These are phyloP conservation scores for Tenthredo mesomela DNA, from an alignment of 2,888 invertebrate genomes.

Conservation along the genomic window DNA sequence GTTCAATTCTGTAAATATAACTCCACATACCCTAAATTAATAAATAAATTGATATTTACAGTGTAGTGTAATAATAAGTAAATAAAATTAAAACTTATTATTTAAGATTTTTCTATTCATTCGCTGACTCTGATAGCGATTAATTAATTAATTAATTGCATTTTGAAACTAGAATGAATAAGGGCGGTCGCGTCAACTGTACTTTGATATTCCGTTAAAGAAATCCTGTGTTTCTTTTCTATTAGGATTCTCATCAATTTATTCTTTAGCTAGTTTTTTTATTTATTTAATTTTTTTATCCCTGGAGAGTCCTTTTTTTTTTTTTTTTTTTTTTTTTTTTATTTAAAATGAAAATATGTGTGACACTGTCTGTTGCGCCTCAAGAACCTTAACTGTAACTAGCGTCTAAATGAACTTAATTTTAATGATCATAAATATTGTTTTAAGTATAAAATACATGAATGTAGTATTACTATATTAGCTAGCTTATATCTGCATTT, in stretches of 20 bases:
- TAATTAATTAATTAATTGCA: neutral
- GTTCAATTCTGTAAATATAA: neutral
- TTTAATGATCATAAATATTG: constrained; percentile 53
- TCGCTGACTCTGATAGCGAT: neutral
- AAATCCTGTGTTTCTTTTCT: neutral
- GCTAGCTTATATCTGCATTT: neutral
- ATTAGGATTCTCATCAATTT: neutral
- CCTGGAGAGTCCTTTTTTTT: neutral
- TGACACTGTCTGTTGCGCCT: constrained; percentile 1
- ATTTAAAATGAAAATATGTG: neutral
- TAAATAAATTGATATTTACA: neutral
- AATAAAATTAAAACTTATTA: neutral
- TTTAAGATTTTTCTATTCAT: neutral
- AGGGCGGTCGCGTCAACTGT: neutral
- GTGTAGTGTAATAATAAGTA: constrained; percentile 1
- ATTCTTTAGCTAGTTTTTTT: neutral
- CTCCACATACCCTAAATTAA: neutral
- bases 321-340: neutral
- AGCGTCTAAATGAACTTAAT: constrained; percentile 55
- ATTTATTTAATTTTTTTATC: neutral
- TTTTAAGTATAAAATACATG: neutral
- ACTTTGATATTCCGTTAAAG: neutral
- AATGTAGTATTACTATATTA: neutral
- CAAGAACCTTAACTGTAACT: constrained; percentile 23
- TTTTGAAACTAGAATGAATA: neutral